Evolutionary conservation across 30 jellyfish, hydroid and myxozoan species (phyloP).

Genomic region (Nemopilema nomurai): DNA sequence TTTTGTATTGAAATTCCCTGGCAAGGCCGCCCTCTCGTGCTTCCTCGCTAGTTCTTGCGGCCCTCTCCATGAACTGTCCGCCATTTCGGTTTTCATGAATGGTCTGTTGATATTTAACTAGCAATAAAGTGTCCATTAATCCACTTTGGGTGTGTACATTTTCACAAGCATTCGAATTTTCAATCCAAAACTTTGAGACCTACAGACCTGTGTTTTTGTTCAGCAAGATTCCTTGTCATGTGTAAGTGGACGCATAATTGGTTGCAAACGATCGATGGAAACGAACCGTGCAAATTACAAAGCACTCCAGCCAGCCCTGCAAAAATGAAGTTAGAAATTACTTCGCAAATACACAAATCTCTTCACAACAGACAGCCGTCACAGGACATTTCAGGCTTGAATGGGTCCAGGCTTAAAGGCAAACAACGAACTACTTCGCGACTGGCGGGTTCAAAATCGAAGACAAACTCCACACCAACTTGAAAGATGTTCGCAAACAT

Average conservation of each 20-base stretch:
- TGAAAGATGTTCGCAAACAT: slow-evolving; percentile 63
- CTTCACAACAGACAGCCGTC: slow-evolving; percentile 36
- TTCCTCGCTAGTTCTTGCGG: slow-evolving; percentile 50
- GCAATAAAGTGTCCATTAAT: neutral
- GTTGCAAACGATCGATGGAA: neutral
- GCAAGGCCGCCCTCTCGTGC: slow-evolving; percentile 35
- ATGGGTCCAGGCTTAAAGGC: slow-evolving; percentile 11
- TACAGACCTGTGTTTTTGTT: neutral
- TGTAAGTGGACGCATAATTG: neutral
- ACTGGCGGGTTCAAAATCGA: slow-evolving; percentile 59
- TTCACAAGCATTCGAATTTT: neutral
- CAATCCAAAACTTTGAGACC: neutral
- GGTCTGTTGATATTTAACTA: neutral
- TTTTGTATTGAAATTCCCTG: neutral
- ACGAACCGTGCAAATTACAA: slow-evolving; percentile 28
- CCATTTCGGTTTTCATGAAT: slow-evolving; percentile 74
- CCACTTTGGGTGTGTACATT: neutral
- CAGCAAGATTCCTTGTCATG: neutral
- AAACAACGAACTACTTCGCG: slow-evolving; percentile 25
- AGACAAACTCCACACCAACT: slow-evolving; percentile 43
- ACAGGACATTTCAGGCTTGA: slow-evolving; percentile 13
- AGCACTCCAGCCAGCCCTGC: slow-evolving; percentile 42
- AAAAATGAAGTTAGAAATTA: slow-evolving; percentile 1
- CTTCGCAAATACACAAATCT: slow-evolving; percentile 36
- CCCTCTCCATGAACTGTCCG: slow-evolving; percentile 73